Evolutionary conservation across 2,113 vertebrate species (phyloP), one percentile per base, ranked within the genome.

Genomic region (Macroglossus sobrinus): DNA sequence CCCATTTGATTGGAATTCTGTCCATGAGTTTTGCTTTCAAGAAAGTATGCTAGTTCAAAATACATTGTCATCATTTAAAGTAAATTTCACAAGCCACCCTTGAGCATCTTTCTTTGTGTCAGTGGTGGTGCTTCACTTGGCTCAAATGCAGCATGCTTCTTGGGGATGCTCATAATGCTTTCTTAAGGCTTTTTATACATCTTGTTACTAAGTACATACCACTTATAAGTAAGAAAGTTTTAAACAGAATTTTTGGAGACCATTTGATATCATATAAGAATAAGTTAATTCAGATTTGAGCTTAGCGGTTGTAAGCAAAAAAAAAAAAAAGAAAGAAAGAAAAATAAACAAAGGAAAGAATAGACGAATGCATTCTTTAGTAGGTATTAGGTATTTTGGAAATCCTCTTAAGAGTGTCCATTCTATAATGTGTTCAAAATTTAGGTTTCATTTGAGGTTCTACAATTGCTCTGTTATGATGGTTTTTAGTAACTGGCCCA

Each of bases 401-500:
- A 91, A 93, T 79, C 33, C 24, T 38, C 24, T 86, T 75, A 88
- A 81, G 66, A 93, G 55, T 7, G 64, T 91, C 24, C 55, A 86
- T 79, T 82, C 61, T 84, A 16, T 66, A 50, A 16, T 66, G 63
- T 10, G 76, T n/a, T 93, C 59, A 85, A 95, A 95, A 18, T 85
- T 80, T 85, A 93, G 57, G 19, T 82, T 96, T 84, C 26, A 53
- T 78, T 64, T 88, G 15, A 66, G 59, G 14, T 96, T 81, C 59
- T 61, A 93, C 64, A 85, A 79, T 79, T 95, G 33, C 78, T 75
- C 81, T 53, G 76, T 82, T 94, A 71, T 47, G 78, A 93, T 35
- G 64, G 63, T 55, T 94, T 88, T 97, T 96, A 95, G 93, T 91
- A 93, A 85, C 57, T 89, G 50, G 59, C 43, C 57, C 15, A 61